Evolutionary conservation across 2,113 vertebrate genomes (phyloP), one percentile per base, ranked within the genome.

Genomic region (Oryzias curvinotus): DNA sequence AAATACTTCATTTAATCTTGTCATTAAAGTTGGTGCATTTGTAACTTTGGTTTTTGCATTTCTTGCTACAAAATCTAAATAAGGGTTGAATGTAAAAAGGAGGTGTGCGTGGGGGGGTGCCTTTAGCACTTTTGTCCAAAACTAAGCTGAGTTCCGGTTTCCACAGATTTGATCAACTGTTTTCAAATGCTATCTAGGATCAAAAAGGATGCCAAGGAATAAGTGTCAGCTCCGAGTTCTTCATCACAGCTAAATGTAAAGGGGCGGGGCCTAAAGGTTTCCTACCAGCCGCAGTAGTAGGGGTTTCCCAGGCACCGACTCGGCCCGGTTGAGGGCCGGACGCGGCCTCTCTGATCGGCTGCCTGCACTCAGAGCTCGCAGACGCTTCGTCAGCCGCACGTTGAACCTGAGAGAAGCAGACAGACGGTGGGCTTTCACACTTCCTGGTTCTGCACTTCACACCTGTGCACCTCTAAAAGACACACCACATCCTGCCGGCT

Each of bases 281-380:
- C 68, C 23, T 70, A 90, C 89, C 89, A 90, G 86, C 18, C 89
- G 49, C 49, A 90, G 83, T 14, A 90, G 28, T 25, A 90, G 86
- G 7, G 89, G 89, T 28, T 90, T 90, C 63, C 87, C 89, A 0
- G 89, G 89, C 2, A 90, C 87, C 0, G 89, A 89, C 75, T 87
- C 78, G 1, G 86, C 84, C 51, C 87, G 60, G 79, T 84, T 87
- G 45, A 89, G 85, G 2, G 60, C 4, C 0, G 87, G 83, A 1
- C 82, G 79, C 0, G 85, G 83, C 54, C 82, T 65, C 54, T 90
- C 89, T 0, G 85, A 43, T 0, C 83, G 85, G 6, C 87, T 78
- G 52, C 85, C 77, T 0, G 87, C 77, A 4, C 87, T 89, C 70
- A 91, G 87, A n/a, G 88, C 89, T 2, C 89, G 77, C 48, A 91